A percentile compares a stretch with the other conserved stretches of the same genome.
phyloP scores from a whole-genome alignment of 2,888 invertebrate species.

The Oligia latruncula region DNA sequence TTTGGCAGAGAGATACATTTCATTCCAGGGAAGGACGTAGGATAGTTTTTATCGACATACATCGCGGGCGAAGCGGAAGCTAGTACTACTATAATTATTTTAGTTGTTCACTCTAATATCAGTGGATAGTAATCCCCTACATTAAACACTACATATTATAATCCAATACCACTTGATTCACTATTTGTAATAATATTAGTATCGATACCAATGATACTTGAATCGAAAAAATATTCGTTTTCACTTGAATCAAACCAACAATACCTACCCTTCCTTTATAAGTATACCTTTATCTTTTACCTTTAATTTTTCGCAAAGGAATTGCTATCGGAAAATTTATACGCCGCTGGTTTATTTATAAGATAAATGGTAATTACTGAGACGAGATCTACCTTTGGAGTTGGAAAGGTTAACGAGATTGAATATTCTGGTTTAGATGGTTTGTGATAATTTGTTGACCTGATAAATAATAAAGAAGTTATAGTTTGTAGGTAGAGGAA shows the following conservation, averaged over 20 bases:
- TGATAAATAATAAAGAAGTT: not conserved
- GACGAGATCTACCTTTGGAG: constrained; percentile 28
- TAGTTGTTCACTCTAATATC: not conserved
- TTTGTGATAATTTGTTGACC: constrained; percentile 1
- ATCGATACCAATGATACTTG: constrained; percentile 5
- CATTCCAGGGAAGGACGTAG: too few relatives aligned
- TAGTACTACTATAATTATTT: too few relatives aligned
- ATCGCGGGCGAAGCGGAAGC: too few relatives aligned
- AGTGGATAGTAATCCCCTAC: not conserved
- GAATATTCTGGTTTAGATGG: constrained; percentile 25
- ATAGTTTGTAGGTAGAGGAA: not conserved
- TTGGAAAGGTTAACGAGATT: constrained; percentile 33
- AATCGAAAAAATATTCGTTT: constrained; percentile 12
- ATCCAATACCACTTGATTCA: constrained; percentile 3
- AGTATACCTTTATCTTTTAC: constrained; percentile 16
- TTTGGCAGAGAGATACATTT: too few relatives aligned
- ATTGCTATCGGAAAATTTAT: constrained; percentile 48
- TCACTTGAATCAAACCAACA: not conserved
- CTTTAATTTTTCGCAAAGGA: constrained; percentile 25
- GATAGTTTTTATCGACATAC: too few relatives aligned
- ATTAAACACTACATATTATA: constrained; percentile 1
- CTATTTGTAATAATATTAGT: constrained; percentile 5
- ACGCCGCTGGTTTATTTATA: constrained; percentile 30
- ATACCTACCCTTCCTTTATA: not conserved
- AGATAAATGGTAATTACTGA: constrained; percentile 50